Percentiles rank a stretch among this genome's conserved stretches.
Conservation (phyloP, 2,797 vertebrate species). For the Oophaga sylvatica region DNA sequence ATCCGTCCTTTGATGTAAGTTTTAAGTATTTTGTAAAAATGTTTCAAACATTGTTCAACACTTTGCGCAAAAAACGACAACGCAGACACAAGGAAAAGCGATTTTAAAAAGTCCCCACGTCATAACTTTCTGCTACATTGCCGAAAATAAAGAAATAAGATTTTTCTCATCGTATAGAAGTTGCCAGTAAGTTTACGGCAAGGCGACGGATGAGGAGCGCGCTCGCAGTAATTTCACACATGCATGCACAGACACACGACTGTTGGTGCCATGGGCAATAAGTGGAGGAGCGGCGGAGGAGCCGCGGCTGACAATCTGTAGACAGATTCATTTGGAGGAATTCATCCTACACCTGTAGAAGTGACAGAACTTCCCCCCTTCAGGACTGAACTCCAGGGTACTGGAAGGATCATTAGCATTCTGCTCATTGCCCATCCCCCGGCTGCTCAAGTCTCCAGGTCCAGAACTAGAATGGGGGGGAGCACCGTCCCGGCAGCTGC, state of each 20-base stretch:
- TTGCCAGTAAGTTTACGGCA: constrained; percentile 11
- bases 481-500: constrained; percentile 22
- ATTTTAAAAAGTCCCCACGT: too few relatives aligned
- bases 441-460: constrained; percentile 44
- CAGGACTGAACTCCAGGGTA: constrained; percentile 48
- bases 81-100: too few relatives aligned
- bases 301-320: constrained; percentile 51
- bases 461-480: constrained; percentile 24
- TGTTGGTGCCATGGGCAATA: constrained; percentile 36
- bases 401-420: constrained; percentile 53
- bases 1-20: too few relatives aligned
- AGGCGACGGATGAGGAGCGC: constrained; percentile 40
- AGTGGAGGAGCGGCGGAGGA: constrained; percentile 11
- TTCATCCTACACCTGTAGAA: constrained; percentile 44
- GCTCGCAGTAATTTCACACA: constrained; percentile 50
- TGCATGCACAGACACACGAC: constrained; percentile 41
- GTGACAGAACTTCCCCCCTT: constrained; percentile 48
- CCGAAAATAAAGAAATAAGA: background rate
- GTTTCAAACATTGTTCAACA: too few relatives aligned
- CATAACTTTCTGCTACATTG: too few relatives aligned
- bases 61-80: too few relatives aligned
- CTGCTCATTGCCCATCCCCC: constrained; percentile 24
- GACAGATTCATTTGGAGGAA: constrained; percentile 61
- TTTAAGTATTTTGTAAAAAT: too few relatives aligned
- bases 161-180: background rate